Conservation (phyloP, 2,888 invertebrate genomes). For the Coelinius sp. region DNA sequence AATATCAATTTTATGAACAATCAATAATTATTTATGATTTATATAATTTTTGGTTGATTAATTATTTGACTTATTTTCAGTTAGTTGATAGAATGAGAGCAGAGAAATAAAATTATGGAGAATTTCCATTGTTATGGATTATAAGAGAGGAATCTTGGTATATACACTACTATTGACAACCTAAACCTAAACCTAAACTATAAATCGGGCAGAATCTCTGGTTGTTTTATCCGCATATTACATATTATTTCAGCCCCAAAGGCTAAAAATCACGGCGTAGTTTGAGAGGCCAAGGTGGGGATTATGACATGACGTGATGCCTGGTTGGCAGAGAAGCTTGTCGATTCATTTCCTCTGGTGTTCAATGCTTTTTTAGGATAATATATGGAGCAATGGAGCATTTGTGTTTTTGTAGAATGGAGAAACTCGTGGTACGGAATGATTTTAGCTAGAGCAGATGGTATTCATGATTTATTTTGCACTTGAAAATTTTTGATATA, state of each 20-base stretch:
- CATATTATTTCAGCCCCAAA: too few relatives aligned
- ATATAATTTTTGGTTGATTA: too few relatives aligned
- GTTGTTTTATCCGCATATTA: neutral
- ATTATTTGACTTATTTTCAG: too few relatives aligned
- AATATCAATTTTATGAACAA: neutral
- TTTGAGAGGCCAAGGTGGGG: constrained; percentile 18
- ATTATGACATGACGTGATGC: constrained; percentile 25
- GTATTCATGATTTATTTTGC: neutral
- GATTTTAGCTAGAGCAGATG: neutral
- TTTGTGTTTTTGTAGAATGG: neutral
- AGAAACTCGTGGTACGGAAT: neutral
- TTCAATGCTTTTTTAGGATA: neutral
- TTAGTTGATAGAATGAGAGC: too few relatives aligned
- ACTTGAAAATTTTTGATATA: neutral
- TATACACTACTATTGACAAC: too few relatives aligned
- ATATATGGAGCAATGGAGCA: neutral
- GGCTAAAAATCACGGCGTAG: constrained; percentile 3
- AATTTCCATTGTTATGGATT: too few relatives aligned
- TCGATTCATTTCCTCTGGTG: constrained; percentile 4
- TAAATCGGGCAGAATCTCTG: neutral
- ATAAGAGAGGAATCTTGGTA: too few relatives aligned
- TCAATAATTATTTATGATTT: too few relatives aligned
- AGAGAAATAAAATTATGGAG: too few relatives aligned
- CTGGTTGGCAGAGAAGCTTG: constrained; percentile 1
- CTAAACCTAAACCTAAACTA: too few relatives aligned